Conservation (phyloP, 2,888 invertebrate genomes). For the Tribolium freemani region DNA sequence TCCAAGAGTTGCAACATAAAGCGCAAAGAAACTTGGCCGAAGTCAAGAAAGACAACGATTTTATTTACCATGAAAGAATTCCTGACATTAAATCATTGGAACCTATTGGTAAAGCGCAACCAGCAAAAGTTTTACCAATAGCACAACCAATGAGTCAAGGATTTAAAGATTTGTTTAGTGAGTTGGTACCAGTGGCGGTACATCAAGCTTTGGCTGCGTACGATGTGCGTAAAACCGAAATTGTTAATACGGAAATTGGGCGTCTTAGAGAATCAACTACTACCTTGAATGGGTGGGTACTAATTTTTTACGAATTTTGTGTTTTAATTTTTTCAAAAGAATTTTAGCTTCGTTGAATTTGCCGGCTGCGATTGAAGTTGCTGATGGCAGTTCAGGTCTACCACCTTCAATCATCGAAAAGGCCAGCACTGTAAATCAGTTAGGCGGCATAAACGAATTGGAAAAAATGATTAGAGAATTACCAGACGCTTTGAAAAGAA, state of each 20-base stretch:
- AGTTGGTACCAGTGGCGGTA: slow-evolving; percentile 90
- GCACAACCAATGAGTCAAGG: slow-evolving; percentile 77
- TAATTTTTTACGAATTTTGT: neutral
- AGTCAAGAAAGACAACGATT: slow-evolving; percentile 96
- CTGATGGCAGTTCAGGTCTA: slow-evolving; percentile 78
- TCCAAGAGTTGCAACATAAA: slow-evolving; percentile 75
- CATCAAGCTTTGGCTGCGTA: slow-evolving; percentile 91
- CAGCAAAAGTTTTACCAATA: slow-evolving; percentile 85
- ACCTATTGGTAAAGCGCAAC: slow-evolving; percentile 84
- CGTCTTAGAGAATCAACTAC: slow-evolving; percentile 93
- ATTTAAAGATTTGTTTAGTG: slow-evolving; percentile 88
- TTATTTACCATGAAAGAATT: slow-evolving; percentile 98
- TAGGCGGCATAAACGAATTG: slow-evolving; percentile 84
- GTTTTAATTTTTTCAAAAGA: slow-evolving; percentile 64
- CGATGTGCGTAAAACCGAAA: slow-evolving; percentile 87
- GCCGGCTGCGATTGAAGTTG: slow-evolving; percentile 95
- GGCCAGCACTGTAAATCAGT: slow-evolving; percentile 80
- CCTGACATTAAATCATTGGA: slow-evolving; percentile 86
- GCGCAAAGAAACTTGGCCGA: slow-evolving; percentile 81
- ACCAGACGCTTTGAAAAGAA: slow-evolving; percentile 91
- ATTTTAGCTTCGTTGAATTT: slow-evolving; percentile 93
- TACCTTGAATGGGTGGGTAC: slow-evolving; percentile 84
- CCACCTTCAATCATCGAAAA: slow-evolving; percentile 93
- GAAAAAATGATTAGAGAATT: slow-evolving; percentile 85
- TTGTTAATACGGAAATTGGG: slow-evolving; percentile 88